Conservation (phyloP, 1,140 invertebrate genomes). For the Ephestia elutella region DNA sequence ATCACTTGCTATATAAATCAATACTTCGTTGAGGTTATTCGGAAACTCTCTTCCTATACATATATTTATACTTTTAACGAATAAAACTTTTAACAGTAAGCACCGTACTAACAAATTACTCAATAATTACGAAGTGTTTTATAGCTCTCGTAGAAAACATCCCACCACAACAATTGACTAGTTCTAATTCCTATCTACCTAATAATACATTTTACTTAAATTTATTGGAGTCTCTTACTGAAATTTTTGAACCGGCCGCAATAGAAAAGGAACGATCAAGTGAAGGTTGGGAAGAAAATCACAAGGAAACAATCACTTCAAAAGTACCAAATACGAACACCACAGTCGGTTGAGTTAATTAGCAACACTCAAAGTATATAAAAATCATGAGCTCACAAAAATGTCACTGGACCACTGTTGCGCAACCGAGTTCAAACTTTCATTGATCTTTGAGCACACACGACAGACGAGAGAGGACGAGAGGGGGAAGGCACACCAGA, state of each 20-base stretch:
- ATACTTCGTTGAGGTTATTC: constrained; percentile 53
- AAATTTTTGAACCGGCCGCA: constrained; percentile 65
- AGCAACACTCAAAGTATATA: constrained; percentile 14
- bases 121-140: constrained; percentile 50
- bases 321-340: constrained; percentile 26
- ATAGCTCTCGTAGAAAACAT: constrained; percentile 67
- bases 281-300: constrained; percentile 15
- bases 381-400: constrained; percentile 16
- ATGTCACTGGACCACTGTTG: constrained; percentile 28
- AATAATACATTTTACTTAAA: constrained; percentile 53
- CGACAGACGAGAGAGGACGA: constrained; percentile 32
- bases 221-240: constrained; percentile 63
- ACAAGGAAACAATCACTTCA: constrained; percentile 25
- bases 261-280: constrained; percentile 39
- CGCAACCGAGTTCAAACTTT: constrained; percentile 60
- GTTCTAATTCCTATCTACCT: constrained; percentile 67
- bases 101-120: constrained; percentile 63
- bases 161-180: constrained; percentile 72
- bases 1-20: constrained; percentile 39
- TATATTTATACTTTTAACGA: constrained; percentile 34
- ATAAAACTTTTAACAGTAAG: constrained; percentile 62
- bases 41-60: constrained; percentile 32
- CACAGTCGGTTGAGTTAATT: constrained; percentile 21
- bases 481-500: constrained; percentile 22
- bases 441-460: constrained; percentile 39